Evolutionary conservation across 2,797 vertebrate genomes (phyloP).

Genomic region (Fistularia commersonii): DNA sequence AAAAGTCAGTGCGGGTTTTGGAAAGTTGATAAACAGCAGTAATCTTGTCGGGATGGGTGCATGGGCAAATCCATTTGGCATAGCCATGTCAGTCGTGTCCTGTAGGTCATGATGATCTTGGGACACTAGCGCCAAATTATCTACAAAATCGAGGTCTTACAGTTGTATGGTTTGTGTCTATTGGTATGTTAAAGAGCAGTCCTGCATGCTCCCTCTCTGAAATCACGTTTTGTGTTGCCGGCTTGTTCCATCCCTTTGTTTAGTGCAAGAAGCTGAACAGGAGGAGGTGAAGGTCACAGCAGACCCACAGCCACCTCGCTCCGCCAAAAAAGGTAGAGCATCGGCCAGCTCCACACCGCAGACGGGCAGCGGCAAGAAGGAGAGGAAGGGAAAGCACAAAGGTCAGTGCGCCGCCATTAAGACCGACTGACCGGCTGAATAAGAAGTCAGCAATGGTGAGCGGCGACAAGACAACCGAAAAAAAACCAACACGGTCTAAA

Average conservation of each 20-base stretch:
- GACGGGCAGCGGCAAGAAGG: constrained; percentile 87
- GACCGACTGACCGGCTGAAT: constrained; percentile 5
- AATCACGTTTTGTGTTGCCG: constrained; percentile 14
- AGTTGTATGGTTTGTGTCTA: too few species aligned
- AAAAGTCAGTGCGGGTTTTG: too few species aligned
- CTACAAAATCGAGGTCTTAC: background rate
- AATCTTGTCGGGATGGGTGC: too few species aligned
- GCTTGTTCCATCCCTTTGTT: constrained; percentile 36
- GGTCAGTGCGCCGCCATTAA: constrained; percentile 77
- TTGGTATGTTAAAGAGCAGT: background rate
- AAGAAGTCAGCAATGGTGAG: constrained; percentile 1
- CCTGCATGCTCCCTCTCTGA: constrained; percentile 7
- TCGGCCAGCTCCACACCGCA: constrained; percentile 82
- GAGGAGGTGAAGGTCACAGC: constrained; percentile 84
- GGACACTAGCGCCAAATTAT: background rate
- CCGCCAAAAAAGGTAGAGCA: constrained; percentile 88
- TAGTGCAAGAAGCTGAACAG: constrained; percentile 93
- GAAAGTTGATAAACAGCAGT: too few species aligned
- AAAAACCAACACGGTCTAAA: too few species aligned
- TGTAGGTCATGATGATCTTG: too few species aligned
- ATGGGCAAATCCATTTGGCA: too few species aligned
- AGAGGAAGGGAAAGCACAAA: constrained; percentile 95
- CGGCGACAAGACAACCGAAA: constrained; percentile 4
- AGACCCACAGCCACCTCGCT: constrained; percentile 83
- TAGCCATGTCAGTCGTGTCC: too few species aligned